These are phyloP conservation scores for Deroptyus accipitrinus DNA, from an alignment of 2,113 vertebrate species.

Conservation along the genomic window DNA sequence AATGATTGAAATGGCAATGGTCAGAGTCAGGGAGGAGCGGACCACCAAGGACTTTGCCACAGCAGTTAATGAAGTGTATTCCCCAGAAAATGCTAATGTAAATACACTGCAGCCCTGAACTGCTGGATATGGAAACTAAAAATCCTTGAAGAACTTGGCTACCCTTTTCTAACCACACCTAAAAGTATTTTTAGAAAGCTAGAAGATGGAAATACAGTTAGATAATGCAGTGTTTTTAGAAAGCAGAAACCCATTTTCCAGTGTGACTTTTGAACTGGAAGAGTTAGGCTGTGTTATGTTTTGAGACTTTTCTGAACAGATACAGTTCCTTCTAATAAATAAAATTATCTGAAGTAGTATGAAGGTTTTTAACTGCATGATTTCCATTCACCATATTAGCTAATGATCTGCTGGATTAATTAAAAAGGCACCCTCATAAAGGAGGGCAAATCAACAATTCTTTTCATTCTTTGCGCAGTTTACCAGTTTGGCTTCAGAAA, in stretches of 20 bases:
- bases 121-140: conserved; percentile 31
- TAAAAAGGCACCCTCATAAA: background rate
- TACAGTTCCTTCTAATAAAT: background rate
- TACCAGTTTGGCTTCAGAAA: background rate
- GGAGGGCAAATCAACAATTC: background rate
- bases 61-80: conserved; percentile 64
- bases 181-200: conserved; percentile 44
- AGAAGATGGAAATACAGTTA: conserved; percentile 1
- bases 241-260: background rate
- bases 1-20: conserved; percentile 42
- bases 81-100: conserved; percentile 52
- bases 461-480: background rate
- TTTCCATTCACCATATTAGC: background rate
- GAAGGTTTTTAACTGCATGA: background rate
- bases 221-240: conserved; percentile 37
- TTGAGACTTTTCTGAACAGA: background rate
- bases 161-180: conserved; percentile 30
- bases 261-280: background rate
- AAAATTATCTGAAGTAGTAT: background rate
- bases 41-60: conserved; percentile 53
- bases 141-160: conserved; percentile 42
- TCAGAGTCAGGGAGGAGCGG: conserved; percentile 44
- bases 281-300: background rate
- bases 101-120: conserved; percentile 37
- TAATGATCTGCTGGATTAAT: background rate